phyloP scores from a whole-genome alignment of 1,140 invertebrate genomes.

The Centruroides sculpturatus region DNA sequence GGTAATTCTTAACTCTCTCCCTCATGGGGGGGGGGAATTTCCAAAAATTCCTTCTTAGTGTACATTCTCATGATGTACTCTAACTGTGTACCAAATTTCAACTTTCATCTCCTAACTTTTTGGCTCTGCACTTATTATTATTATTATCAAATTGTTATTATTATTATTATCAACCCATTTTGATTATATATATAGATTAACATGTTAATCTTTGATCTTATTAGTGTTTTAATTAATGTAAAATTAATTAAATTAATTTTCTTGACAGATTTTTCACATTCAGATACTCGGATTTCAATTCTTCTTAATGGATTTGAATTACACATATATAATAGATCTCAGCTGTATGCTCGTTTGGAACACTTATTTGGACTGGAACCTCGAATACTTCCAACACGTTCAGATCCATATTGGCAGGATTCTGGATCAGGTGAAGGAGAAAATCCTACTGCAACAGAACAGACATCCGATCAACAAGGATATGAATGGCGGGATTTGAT shows the following conservation, averaged over 20 bases:
- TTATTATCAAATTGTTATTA: no score
- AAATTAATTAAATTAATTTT: constrained; percentile 14
- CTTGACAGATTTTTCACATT: constrained; percentile 78
- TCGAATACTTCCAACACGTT: constrained; percentile 44
- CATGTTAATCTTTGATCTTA: no score
- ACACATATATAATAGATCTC: constrained; percentile 87
- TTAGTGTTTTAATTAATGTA: no score
- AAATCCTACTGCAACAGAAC: constrained; percentile 1
- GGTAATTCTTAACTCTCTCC: no score
- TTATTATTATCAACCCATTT: no score
- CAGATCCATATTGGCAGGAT: constrained; percentile 14
- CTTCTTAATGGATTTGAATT: constrained; percentile 92
- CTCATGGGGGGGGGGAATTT: no score
- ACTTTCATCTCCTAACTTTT: no score
- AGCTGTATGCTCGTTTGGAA: constrained; percentile 74
- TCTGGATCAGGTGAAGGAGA: constrained; percentile 10
- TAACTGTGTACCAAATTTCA: no score
- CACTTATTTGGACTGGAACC: constrained; percentile 72
- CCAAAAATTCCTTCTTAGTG: no score
- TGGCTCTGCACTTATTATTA: no score
- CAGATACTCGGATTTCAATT: constrained; percentile 80
- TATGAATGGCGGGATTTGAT: constrained; percentile 86
- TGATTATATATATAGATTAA: no score
- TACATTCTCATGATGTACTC: no score
- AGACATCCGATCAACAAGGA: constrained; percentile 18